Conservation (phyloP, 2,797 vertebrate species). For the Acipenser oxyrinchus region DNA sequence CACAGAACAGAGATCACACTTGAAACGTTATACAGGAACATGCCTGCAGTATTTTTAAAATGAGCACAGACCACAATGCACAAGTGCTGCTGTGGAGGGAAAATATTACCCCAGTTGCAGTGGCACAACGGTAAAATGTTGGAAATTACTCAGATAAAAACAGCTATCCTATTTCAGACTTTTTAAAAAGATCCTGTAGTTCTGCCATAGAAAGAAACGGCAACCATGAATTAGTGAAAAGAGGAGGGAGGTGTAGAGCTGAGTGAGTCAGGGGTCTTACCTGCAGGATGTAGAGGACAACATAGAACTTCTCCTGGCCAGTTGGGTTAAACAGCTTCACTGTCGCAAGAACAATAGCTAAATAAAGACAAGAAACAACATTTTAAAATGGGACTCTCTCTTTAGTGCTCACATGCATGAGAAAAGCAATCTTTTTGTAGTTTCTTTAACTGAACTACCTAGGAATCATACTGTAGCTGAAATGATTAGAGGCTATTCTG, state of each 20-base stretch:
- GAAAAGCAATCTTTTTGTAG: background rate
- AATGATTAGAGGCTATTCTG: too few species aligned
- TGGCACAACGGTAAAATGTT: background rate
- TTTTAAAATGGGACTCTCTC: background rate
- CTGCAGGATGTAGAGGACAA: constrained; percentile 64
- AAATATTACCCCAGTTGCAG: background rate
- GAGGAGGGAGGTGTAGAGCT: background rate
- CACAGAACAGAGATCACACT: constrained; percentile 16
- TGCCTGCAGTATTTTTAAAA: background rate
- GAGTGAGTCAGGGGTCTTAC: constrained; percentile 34
- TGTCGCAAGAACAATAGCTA: constrained; percentile 64
- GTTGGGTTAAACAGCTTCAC: constrained; percentile 45
- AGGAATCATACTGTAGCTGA: too few species aligned
- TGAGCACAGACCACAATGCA: background rate
- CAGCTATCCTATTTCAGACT: too few species aligned
- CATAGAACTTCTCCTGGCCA: constrained; percentile 40
- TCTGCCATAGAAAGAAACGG: background rate
- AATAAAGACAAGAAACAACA: constrained; percentile 20
- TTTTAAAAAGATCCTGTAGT: too few species aligned
- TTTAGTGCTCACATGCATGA: background rate
- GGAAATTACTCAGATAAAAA: too few species aligned
- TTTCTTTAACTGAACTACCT: too few species aligned
- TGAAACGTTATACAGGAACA: background rate
- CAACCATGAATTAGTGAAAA: background rate
- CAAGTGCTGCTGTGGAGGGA: background rate